phyloP scores from a whole-genome alignment of 2,797 vertebrate species.

The Protonibea diacanthus region DNA sequence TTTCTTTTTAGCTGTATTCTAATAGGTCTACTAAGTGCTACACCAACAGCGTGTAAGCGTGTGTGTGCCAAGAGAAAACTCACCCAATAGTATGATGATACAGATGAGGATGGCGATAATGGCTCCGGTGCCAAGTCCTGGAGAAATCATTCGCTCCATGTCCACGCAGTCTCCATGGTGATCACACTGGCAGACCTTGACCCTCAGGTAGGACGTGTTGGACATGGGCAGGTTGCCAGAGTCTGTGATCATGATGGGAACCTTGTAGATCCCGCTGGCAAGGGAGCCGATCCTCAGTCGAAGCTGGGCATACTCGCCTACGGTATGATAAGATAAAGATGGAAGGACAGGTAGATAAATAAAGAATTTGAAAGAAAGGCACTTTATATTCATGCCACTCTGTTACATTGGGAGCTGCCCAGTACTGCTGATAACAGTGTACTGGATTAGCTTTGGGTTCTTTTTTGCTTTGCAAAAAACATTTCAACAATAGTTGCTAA shows the following conservation, averaged over 20 bases:
- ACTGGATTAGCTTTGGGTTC: background rate
- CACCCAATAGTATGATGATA: slow-evolving; percentile 96
- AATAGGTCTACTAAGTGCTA: background rate
- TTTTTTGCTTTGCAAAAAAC: background rate
- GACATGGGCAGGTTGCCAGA: slow-evolving; percentile 96
- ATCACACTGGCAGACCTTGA: slow-evolving; percentile 97
- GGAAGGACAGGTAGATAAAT: background rate
- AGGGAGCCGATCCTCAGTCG: slow-evolving; percentile 91
- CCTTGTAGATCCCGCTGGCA: slow-evolving; percentile 92
- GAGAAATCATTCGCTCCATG: slow-evolving; percentile 92
- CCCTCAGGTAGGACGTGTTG: slow-evolving; percentile 92
- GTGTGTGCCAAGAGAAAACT: slow-evolving; percentile 55
- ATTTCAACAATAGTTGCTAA: background rate
- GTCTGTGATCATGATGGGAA: slow-evolving; percentile 97
- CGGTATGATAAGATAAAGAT: slow-evolving; percentile 1
- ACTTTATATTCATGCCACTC: background rate
- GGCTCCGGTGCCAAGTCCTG: slow-evolving; percentile 94
- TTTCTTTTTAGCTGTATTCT: too few relatives aligned
- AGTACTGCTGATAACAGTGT: background rate
- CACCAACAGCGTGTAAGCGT: background rate
- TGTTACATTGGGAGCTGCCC: background rate
- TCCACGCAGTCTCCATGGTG: slow-evolving; percentile 96
- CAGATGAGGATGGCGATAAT: slow-evolving; percentile 98
- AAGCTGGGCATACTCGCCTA: slow-evolving; percentile 94
- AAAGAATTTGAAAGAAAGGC: background rate